Evolutionary conservation across 2,113 vertebrate species (phyloP), one percentile per base, ranked within the genome.

Genomic region (Amia ocellicauda): DNA sequence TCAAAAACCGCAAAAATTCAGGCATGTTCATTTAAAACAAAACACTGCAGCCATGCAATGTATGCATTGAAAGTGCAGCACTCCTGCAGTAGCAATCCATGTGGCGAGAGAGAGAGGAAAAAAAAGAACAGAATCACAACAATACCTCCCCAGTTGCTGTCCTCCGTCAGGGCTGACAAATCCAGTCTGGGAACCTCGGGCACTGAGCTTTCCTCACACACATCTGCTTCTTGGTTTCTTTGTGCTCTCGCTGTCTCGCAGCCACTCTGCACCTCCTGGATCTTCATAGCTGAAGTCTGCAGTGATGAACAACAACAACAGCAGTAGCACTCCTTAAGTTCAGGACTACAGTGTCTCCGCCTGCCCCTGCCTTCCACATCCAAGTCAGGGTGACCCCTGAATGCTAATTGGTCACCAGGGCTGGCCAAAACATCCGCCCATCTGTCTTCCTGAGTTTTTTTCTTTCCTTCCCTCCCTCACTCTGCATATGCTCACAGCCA

Each of bases 101-200:
- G 31, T 36, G 31, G 5, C 31, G 29, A 43, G 40, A 61, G 17
- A 22, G 16, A 43, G 7, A 3, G 42, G 27, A 42, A 3, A 26
- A 19, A 16, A 52, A 7, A 60, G 58, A 43, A 16, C 8, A 9
- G 58, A 68, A 81, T 85, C 71, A 51, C 7, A 63, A 24, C 53
- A 67, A 61, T 91, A 98, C 97, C 97, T 95, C 91, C 91, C 94
- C 95, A 97, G 86, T 74, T 90, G 85, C 70, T 91, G 77, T 92
- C 88, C 73, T 93, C 87, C 1, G 91, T 91, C 69, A 97, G 78
- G 0, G 90, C 70, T 14, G 91, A 89, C 85, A 97, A 85, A 82
- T 97, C 95, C 88, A 96, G 83, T 0, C 76, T 88, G 28, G 96
- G 92, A 47, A 93, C 86, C 64, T 95, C 93, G 0, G 84, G 67